Conservation (phyloP, 2,113 vertebrate genomes). For the Nansenia antarctica region DNA sequence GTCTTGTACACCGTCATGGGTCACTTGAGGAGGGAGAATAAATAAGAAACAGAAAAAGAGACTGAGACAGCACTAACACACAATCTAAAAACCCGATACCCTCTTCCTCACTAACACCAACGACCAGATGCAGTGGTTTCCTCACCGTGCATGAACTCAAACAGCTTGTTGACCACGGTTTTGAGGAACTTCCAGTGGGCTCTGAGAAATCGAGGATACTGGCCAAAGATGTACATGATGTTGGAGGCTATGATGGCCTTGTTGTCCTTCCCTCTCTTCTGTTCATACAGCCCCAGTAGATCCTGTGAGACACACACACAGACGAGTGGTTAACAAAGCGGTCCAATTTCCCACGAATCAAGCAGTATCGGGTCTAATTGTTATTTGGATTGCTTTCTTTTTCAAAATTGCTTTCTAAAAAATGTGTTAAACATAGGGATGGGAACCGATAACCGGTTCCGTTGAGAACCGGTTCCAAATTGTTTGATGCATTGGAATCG, state of each 20-base stretch:
- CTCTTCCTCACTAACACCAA: not conserved
- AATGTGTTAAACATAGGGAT: no score
- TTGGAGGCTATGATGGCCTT: conserved; percentile 99
- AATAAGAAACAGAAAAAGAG: not conserved
- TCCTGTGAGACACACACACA: conserved; percentile 80
- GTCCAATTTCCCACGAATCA: no score
- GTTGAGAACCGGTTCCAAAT: no score
- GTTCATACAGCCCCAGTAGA: conserved; percentile 95
- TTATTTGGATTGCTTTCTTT: no score
- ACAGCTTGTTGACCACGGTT: conserved; percentile 98
- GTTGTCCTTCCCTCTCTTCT: conserved; percentile 98
- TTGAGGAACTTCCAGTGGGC: conserved; percentile 99
- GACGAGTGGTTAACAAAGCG: not conserved
- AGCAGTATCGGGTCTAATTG: no score
- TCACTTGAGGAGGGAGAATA: conserved; percentile 79
- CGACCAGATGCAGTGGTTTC: not conserved
- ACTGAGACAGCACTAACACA: not conserved
- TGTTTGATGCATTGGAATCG: no score
- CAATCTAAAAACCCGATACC: no score
- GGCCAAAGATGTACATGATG: conserved; percentile 99
- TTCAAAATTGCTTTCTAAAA: no score
- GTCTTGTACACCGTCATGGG: conserved; percentile 97
- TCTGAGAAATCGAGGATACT: conserved; percentile 96
- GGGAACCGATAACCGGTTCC: no score
- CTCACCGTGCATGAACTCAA: conserved; percentile 99